A percentile compares a stretch with the other conserved stretches of the same genome.
These are phyloP conservation scores for Axinella damicornis DNA, from an alignment of 37 sponge, comb jelly and placozoan genomes.

Conservation along the genomic window DNA sequence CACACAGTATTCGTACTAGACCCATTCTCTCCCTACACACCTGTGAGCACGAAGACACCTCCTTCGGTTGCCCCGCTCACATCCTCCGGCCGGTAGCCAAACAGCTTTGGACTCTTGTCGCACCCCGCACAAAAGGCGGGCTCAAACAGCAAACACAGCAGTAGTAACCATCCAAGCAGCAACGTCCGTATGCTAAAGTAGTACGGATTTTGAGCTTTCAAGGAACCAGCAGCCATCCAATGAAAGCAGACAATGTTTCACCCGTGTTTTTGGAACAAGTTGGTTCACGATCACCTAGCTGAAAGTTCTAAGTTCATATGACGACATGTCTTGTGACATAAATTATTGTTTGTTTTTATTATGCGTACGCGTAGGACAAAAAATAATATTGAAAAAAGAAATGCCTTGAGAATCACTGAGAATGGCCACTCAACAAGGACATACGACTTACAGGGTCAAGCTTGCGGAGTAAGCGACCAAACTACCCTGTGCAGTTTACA, in stretches of 20 bases:
- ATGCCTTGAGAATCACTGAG: not conserved
- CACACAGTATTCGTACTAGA: too few species aligned
- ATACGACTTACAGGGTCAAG: slow-evolving; percentile 45
- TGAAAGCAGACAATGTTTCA: not conserved
- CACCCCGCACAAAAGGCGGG: not conserved
- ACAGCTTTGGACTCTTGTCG: not conserved
- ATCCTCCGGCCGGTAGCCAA: slow-evolving; percentile 18
- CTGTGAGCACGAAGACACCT: slow-evolving; percentile 13
- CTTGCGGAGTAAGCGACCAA: slow-evolving; percentile 28
- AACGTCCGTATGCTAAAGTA: not conserved
- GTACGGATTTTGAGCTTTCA: not conserved
- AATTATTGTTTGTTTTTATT: not conserved
- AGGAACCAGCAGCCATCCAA: not conserved
- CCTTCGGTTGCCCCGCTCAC: not conserved
- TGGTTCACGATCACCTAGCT: too few species aligned
- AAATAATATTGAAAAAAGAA: not conserved
- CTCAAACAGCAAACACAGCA: not conserved
- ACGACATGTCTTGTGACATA: not conserved
- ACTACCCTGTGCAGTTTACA: too few species aligned
- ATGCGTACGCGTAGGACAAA: not conserved
- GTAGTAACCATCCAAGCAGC: not conserved
- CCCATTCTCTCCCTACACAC: slow-evolving; percentile 10
- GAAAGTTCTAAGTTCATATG: too few species aligned
- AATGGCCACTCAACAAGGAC: too few species aligned
- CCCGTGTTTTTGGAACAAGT: too few species aligned